Conservation (phyloP, 1,140 invertebrate genomes). For the Eupristina koningsbergeri region DNA sequence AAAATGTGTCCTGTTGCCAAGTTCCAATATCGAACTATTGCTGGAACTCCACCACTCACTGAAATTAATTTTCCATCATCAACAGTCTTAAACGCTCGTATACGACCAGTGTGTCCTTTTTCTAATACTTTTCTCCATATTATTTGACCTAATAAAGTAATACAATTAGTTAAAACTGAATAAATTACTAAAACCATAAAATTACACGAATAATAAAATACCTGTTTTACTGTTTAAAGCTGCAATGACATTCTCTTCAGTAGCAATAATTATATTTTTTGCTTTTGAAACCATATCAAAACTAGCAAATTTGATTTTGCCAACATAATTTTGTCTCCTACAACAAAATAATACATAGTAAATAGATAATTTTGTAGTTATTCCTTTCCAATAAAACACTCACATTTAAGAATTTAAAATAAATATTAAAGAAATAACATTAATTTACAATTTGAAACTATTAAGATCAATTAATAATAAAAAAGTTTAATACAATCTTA, state of each 20-base stretch:
- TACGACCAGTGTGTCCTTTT: slow-evolving; percentile 68
- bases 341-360: slow-evolving; percentile 53
- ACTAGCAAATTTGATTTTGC: slow-evolving; percentile 84
- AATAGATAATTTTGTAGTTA: neutral
- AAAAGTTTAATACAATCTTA: no score
- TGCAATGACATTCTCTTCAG: slow-evolving; percentile 90
- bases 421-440: no score
- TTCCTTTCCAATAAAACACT: neutral
- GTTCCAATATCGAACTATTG: slow-evolving; percentile 85
- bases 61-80: slow-evolving; percentile 80
- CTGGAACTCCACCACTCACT: slow-evolving; percentile 81
- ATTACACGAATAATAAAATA: slow-evolving; percentile 59
- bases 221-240: slow-evolving; percentile 88
- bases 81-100: slow-evolving; percentile 74
- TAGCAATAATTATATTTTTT: slow-evolving; percentile 88
- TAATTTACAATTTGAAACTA: no score
- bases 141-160: slow-evolving; percentile 77
- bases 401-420: neutral
- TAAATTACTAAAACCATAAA: slow-evolving; percentile 46
- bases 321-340: slow-evolving; percentile 90
- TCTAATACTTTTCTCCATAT: slow-evolving; percentile 88
- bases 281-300: slow-evolving; percentile 84
- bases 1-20: slow-evolving; percentile 78
- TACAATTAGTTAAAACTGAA: slow-evolving; percentile 1
- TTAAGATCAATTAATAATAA: no score